Evolutionary conservation across 92 coral and sea anemone species (phyloP).

Genomic region (Zoanthus sansibaricus): DNA sequence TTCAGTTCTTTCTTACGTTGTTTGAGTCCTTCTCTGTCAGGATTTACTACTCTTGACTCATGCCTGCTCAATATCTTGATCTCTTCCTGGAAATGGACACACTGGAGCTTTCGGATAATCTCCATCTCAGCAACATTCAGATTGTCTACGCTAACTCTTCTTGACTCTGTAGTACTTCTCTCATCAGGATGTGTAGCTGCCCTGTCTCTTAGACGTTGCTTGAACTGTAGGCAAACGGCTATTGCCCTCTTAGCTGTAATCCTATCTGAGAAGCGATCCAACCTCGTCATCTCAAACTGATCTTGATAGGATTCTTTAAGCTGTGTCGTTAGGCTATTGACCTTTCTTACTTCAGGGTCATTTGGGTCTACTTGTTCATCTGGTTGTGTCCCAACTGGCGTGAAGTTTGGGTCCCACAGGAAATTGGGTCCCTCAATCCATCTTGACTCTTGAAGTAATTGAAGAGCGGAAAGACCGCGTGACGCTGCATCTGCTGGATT

Average conservation of each 20-base stretch:
- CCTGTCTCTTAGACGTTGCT: slow-evolving; percentile 21
- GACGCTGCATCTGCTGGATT: slow-evolving; percentile 72
- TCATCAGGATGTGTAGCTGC: background rate
- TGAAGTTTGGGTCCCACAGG: slow-evolving; percentile 48
- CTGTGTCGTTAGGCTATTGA: slow-evolving; percentile 28
- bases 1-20: slow-evolving; percentile 21
- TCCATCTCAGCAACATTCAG: slow-evolving; percentile 13
- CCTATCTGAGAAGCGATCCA: slow-evolving; percentile 64
- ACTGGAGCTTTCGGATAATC: slow-evolving; percentile 12
- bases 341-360: slow-evolving; percentile 63
- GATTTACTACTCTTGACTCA: background rate
- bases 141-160: slow-evolving; percentile 6
- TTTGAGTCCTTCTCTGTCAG: slow-evolving; percentile 11
- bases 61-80: background rate
- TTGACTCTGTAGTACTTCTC: background rate
- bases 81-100: slow-evolving; percentile 19
- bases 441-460: slow-evolving; percentile 43
- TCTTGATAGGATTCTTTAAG: slow-evolving; percentile 12
- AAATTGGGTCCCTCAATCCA: slow-evolving; percentile 68
- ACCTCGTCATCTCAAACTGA: slow-evolving; percentile 54
- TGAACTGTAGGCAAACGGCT: slow-evolving; percentile 54
- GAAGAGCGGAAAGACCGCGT: slow-evolving; percentile 60
- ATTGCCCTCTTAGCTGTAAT: slow-evolving; percentile 58
- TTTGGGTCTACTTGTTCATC: slow-evolving; percentile 34
- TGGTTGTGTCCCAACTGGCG: slow-evolving; percentile 4